Percentiles rank a stretch among this genome's conserved stretches.
These are phyloP conservation scores for Lordiphosa clarofinis DNA, from an alignment of 1,140 invertebrate species.

Conservation along the genomic window DNA sequence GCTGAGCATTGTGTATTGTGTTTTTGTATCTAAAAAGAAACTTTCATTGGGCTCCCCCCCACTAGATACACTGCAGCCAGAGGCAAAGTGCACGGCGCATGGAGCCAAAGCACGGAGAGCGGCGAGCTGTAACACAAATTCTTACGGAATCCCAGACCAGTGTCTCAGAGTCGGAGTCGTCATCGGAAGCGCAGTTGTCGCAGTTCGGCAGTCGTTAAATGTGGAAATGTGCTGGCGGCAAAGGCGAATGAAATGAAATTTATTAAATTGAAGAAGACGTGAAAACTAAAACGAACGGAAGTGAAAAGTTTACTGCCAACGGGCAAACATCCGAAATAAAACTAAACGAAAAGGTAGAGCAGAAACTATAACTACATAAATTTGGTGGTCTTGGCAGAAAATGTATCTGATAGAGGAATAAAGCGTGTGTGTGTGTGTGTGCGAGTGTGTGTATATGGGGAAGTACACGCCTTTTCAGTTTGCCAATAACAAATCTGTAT, in stretches of 20 bases:
- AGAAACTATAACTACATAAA: conserved; percentile 34
- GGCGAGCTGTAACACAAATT: conserved; percentile 44
- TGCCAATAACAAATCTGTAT: conserved; percentile 42
- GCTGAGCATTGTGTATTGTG: conserved; percentile 28
- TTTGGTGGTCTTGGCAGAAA: conserved; percentile 47
- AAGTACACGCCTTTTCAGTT: conserved; percentile 68
- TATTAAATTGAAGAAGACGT: conserved; percentile 72
- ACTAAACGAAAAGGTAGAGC: conserved; percentile 61
- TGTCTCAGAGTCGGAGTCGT: conserved; percentile 32
- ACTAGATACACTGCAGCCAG: conserved; percentile 33
- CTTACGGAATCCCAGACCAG: conserved; percentile 59
- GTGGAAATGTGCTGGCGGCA: conserved; percentile 22
- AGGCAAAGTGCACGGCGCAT: conserved; percentile 72
- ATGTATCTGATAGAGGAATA: conserved; percentile 47
- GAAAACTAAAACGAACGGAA: conserved; percentile 55
- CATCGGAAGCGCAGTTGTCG: conserved; percentile 15
- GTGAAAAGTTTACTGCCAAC: conserved; percentile 43
- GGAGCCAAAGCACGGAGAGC: conserved; percentile 17
- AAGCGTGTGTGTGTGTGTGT: conserved; percentile 14
- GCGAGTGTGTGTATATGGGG: conserved; percentile 29
- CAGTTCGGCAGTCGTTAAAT: conserved; percentile 12
- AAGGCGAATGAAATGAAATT: conserved; percentile 58
- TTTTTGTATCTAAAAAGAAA: conserved; percentile 21
- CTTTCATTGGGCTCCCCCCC: conserved; percentile 36
- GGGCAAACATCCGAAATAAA: conserved; percentile 27